Percentiles rank a stretch among this genome's conserved stretches.
phyloP scores from a whole-genome alignment of 2,888 invertebrate species.

The Calephelis perditalis region DNA sequence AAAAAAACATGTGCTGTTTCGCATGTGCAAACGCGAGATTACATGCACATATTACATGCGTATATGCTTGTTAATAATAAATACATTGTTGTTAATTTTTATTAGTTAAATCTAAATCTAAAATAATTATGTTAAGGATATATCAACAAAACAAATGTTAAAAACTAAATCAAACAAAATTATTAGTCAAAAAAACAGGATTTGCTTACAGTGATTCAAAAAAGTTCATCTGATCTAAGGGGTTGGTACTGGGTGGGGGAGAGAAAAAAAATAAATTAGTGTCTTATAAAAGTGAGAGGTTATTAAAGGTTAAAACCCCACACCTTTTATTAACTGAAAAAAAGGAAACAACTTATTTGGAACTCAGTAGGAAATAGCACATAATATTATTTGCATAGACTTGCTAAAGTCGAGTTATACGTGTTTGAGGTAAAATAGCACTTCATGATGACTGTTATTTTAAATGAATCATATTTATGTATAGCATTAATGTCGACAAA shows the following conservation, averaged over 20 bases:
- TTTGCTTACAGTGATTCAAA: slow-evolving; percentile 75
- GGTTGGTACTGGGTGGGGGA: slow-evolving; percentile 69
- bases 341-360: background rate
- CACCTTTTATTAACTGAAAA: background rate
- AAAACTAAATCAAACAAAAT: slow-evolving; percentile 28
- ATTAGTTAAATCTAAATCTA: too few species aligned
- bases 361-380: too few species aligned
- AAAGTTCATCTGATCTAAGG: slow-evolving; percentile 77
- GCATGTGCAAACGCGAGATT: too few species aligned
- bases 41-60: too few species aligned
- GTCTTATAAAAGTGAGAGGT: slow-evolving; percentile 33
- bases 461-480: too few species aligned
- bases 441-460: too few species aligned
- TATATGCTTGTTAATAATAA: background rate
- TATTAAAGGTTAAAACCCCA: slow-evolving; percentile 2
- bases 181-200: slow-evolving; percentile 44
- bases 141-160: slow-evolving; percentile 22
- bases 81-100: slow-evolving; percentile 2
- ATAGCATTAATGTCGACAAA: too few species aligned
- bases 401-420: too few species aligned
- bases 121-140: background rate
- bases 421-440: too few species aligned
- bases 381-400: background rate
- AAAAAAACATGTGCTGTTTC: too few species aligned
- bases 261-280: slow-evolving; percentile 59